Base-by-base conservation (phyloP, 2,888 invertebrate genomes). In the Plebejus argus region DNA sequence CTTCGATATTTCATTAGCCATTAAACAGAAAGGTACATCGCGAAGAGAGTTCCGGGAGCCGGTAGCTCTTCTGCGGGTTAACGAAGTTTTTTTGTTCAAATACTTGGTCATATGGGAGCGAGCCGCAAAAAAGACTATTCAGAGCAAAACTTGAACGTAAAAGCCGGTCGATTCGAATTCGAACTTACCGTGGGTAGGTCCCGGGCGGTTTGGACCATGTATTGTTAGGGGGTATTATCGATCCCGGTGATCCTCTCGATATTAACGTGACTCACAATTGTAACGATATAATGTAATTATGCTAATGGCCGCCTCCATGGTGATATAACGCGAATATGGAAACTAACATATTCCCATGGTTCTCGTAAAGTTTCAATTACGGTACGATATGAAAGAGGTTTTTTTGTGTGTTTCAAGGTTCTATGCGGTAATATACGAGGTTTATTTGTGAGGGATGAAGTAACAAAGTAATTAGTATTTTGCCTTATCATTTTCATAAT, bases 41-140 rank as follows among this genome's bases (percentile, higher is more conserved):
- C 7, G 53, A 28, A 53, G 53, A 74, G 45, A 53, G 23, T 8
- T 45, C 45, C 45, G 72, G 49, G 6, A 23, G 74, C 53, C 49
- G 28, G 74, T 8, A 74, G 49, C 23, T 15, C 72, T 53, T 74
- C 53, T 23, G 49, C 12, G 72, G 49, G 20, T 18, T 72, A 49
- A 39, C 74, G 74, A 74, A 76, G 61, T 76, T 66, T 76, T 76
- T 76, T 76, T 76, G 76, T 76, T 76, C 53, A 76, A 77, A 77
- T 71, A 77, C 77, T 77, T 77, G 71, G 53, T 35, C 77, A 33
- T 71, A 71, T 77, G 77, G 77, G 77, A 77, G 28, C 56, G 20
- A 20, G 53, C 53, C 76, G 18, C 70, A 77, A 72, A 77, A 77
- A 77, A 71, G 77, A 71, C 77, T 23, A 72, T 71, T 71, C 72